Evolutionary conservation across 2,888 invertebrate genomes (phyloP).

Genomic region (Euplagia quadripunctaria): DNA sequence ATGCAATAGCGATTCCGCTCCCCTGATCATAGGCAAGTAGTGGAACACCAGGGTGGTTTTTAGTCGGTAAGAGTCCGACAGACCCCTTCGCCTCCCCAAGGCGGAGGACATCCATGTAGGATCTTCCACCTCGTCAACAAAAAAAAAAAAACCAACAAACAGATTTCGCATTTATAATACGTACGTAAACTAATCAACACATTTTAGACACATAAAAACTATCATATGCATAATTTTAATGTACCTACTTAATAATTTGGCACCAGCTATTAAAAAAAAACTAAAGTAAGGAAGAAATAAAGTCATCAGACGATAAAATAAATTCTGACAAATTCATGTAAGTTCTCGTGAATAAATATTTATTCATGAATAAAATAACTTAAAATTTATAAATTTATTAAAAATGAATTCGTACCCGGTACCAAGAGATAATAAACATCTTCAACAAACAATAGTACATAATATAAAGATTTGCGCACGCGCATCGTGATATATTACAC

Average conservation of each 20-base stretch:
- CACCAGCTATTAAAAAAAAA: constrained; percentile 20
- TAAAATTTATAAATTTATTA: background rate
- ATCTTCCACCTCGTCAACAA: too few relatives aligned
- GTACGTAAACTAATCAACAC: constrained; percentile 8
- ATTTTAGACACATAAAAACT: constrained; percentile 11
- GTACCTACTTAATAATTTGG: constrained; percentile 18
- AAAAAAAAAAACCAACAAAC: background rate
- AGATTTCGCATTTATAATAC: background rate
- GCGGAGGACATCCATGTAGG: too few relatives aligned
- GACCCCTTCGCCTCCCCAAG: too few relatives aligned
- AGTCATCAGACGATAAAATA: constrained; percentile 13
- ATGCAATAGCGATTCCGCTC: too few relatives aligned
- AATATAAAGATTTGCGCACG: constrained; percentile 49
- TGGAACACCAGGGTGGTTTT: too few relatives aligned
- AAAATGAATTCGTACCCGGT: constrained; percentile 22
- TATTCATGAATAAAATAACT: constrained; percentile 7
- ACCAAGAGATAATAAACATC: constrained; percentile 37
- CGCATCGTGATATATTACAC: constrained; percentile 63
- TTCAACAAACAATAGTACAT: constrained; percentile 51
- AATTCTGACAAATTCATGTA: constrained; percentile 17
- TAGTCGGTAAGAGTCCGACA: too few relatives aligned
- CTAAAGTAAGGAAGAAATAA: constrained; percentile 16
- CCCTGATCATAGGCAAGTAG: too few relatives aligned
- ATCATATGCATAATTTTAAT: background rate
- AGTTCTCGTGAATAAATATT: background rate